Evolutionary conservation across 2,113 vertebrate species (phyloP).

Genomic region (Haemorhous mexicanus): DNA sequence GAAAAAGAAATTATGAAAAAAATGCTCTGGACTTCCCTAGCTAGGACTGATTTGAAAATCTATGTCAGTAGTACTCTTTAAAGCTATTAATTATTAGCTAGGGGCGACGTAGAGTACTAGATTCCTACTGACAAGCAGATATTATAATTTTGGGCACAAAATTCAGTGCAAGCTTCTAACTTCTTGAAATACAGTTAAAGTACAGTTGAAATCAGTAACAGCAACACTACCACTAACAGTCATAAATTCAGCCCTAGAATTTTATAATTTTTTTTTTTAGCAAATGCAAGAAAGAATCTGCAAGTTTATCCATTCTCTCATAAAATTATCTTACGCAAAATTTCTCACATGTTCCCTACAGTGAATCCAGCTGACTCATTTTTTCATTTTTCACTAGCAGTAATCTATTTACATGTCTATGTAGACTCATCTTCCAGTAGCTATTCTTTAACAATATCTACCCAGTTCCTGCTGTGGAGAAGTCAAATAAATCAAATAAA

Average conservation of each 20-base stretch:
- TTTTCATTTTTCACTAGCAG: background rate
- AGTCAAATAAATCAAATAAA: background rate
- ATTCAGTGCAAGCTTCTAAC: background rate
- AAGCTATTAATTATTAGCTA: background rate
- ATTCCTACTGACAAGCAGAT: background rate
- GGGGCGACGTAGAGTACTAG: background rate
- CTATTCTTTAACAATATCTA: background rate
- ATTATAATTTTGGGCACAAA: background rate
- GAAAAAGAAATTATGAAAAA: background rate
- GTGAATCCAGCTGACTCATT: background rate
- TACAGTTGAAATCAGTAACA: background rate
- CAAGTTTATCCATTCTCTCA: background rate
- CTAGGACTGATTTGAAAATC: background rate
- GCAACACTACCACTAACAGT: background rate
- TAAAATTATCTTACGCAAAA: background rate
- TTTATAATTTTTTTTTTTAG: background rate
- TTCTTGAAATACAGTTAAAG: too few species aligned
- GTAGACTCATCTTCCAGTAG: background rate
- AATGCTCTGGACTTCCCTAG: background rate
- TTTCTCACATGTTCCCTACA: background rate
- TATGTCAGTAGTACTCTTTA: background rate
- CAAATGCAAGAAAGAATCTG: background rate
- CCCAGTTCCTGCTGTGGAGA: background rate
- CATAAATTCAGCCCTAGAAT: background rate
- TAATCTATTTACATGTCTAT: background rate